Evolutionary conservation across 2,113 vertebrate species (phyloP).

Genomic region (Myanophis thanlyinensis): DNA sequence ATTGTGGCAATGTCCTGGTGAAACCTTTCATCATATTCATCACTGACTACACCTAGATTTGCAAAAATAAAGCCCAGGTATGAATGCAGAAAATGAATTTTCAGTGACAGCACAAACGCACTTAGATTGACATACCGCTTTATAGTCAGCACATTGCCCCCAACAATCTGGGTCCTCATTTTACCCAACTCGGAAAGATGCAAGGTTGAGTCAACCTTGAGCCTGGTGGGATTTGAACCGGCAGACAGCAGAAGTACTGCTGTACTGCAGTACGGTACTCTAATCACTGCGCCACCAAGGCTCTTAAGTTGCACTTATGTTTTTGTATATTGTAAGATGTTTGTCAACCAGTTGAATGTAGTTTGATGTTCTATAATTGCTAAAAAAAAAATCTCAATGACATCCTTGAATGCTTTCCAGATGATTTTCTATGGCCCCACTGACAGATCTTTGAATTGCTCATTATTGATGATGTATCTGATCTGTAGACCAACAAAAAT

Average conservation of each 20-base stretch:
- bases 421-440: background rate
- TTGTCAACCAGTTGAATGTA: background rate
- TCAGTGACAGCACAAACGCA: no score
- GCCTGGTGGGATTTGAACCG: no score
- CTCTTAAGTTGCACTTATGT: background rate
- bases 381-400: background rate
- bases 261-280: no score
- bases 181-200: no score
- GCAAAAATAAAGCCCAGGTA: background rate
- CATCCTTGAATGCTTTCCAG: background rate
- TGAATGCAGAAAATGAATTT: background rate
- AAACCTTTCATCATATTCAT: background rate
- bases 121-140: no score
- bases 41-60: background rate
- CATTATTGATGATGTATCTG: background rate
- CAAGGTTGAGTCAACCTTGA: no score
- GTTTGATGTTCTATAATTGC: background rate
- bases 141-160: no score
- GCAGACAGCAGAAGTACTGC: no score
- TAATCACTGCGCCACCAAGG: no score
- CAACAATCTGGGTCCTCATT: no score
- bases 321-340: background rate
- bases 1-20: background rate
- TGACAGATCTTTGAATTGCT: background rate
- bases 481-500: background rate